Evolutionary conservation across 2,888 invertebrate genomes (phyloP).

Genomic region (Cheilosia impressa): DNA sequence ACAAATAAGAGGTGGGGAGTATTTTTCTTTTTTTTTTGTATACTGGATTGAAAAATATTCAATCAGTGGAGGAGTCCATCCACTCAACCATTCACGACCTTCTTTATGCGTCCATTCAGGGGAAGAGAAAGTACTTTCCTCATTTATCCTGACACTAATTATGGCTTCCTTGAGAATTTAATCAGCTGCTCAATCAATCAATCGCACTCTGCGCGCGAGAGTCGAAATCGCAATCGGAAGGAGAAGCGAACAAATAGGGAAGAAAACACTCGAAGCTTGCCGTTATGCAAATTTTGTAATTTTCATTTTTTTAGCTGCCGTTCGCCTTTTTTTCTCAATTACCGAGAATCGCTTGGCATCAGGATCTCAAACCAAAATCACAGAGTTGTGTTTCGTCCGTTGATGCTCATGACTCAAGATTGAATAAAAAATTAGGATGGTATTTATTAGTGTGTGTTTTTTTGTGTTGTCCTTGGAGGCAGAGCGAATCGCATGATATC

Average conservation of each 20-base stretch:
- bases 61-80: slow-evolving; percentile 41
- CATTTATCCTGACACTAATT: slow-evolving; percentile 73
- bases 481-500: slow-evolving; percentile 51
- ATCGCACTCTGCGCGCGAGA: slow-evolving; percentile 48
- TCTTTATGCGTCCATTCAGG: slow-evolving; percentile 53
- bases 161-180: slow-evolving; percentile 75
- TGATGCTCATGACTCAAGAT: slow-evolving; percentile 29
- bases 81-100: slow-evolving; percentile 32
- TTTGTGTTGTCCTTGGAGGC: slow-evolving; percentile 17
- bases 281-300: slow-evolving; percentile 57
- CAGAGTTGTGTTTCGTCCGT: slow-evolving; percentile 46
- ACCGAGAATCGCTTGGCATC: slow-evolving; percentile 46
- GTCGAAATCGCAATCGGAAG: slow-evolving; percentile 4
- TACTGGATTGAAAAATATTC: slow-evolving; percentile 19
- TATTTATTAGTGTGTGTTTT: slow-evolving; percentile 18
- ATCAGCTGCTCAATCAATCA: slow-evolving; percentile 75
- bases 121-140: slow-evolving; percentile 56
- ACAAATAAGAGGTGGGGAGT: neutral
- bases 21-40: slow-evolving; percentile 1
- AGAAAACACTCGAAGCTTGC: slow-evolving; percentile 31
- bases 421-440: slow-evolving; percentile 57
- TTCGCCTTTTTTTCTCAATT: slow-evolving; percentile 42
- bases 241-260: slow-evolving; percentile 16
- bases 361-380: slow-evolving; percentile 54
- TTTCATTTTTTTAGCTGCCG: neutral